Evolutionary conservation across 2,797 vertebrate genomes (phyloP), one percentile per base, ranked within the genome.

Genomic region (Novumbra hubbsi): DNA sequence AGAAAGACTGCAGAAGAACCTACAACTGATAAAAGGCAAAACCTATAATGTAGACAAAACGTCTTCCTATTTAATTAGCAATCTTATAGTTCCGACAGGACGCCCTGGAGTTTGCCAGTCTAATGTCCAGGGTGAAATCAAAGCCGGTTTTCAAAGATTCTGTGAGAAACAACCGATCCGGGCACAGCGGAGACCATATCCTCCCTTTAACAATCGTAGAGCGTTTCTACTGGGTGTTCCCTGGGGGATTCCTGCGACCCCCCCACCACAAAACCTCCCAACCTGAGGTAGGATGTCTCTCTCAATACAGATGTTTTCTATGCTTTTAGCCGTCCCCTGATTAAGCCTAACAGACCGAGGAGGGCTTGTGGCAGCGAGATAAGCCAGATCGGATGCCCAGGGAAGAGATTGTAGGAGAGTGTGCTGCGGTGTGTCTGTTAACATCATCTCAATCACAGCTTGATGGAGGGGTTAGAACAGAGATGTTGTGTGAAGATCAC

Each of bases 321-420:
- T 45, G 24, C 24, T 49, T 69, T 69, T 19, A 69, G 24, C 41
- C 15, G 21, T 68, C n/a, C 67, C 68, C 68, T 30, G 68, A 9
- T 45, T 17, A 24, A 69, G 24, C 27, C 45, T 24, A 17, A 64
- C 63, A 64, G 30, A 64, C 63, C 17, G 63, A 30, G 6, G 27
- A 64, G 62, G 17, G 30, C 28, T 64, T 63, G 60, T 63, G 60
- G 24, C 60, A 30, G 21, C 15, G 16, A 32, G 30, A 64, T 34
- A 12, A 28, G 28, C 63, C 30, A 28, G 30, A 64, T 17, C 16
- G 2, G 63, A 63, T 17, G 5, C 12, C 12, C 21, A 17, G 63
- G 32, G 32, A 64, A 28, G 17, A 12, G 9, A 45, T 45, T 45
- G 41, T 14, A 2, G 41, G 41, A 14, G 14, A 6, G 34, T 38